Percentiles rank a stretch among this genome's conserved stretches.
Conservation (phyloP, 2,888 invertebrate species). For the Strigamia crassipes region DNA sequence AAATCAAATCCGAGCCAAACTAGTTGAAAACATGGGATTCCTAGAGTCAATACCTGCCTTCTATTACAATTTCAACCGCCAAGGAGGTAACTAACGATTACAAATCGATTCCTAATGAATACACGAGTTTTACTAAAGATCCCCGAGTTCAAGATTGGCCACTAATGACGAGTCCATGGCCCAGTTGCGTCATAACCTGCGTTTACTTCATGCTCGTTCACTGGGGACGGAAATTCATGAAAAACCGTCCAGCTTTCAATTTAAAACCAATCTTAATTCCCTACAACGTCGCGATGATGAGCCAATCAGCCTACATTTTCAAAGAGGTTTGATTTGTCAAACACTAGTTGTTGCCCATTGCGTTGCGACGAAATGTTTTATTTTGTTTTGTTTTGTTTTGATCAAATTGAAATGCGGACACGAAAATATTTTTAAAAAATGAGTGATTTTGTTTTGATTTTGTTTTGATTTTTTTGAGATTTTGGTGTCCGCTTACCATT, state of each 20-base stretch:
- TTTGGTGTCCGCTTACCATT: not conserved
- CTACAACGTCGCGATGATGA: not conserved
- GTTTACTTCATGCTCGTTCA: not conserved
- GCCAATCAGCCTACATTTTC: not conserved
- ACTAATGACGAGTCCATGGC: not conserved
- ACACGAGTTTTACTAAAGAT: not conserved
- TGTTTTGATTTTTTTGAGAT: not conserved
- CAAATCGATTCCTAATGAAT: not conserved
- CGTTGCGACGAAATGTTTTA: no score
- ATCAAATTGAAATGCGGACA: no score
- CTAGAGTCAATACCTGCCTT: not conserved
- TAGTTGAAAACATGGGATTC: no score
- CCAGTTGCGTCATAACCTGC: not conserved
- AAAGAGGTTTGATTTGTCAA: no score
- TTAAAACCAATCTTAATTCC: not conserved
- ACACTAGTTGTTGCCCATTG: no score
- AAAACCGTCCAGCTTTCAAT: not conserved
- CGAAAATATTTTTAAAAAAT: no score
- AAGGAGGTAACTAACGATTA: not conserved
- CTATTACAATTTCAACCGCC: not conserved
- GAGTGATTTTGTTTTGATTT: not conserved
- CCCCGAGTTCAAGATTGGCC: not conserved
- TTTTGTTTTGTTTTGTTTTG: no score
- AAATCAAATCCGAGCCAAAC: no score
- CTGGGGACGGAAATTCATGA: not conserved